Percentiles rank a stretch among this genome's conserved stretches.
Evolutionary conservation across 2,113 vertebrate species (phyloP).

Genomic region (Oncorhynchus gorbuscha): DNA sequence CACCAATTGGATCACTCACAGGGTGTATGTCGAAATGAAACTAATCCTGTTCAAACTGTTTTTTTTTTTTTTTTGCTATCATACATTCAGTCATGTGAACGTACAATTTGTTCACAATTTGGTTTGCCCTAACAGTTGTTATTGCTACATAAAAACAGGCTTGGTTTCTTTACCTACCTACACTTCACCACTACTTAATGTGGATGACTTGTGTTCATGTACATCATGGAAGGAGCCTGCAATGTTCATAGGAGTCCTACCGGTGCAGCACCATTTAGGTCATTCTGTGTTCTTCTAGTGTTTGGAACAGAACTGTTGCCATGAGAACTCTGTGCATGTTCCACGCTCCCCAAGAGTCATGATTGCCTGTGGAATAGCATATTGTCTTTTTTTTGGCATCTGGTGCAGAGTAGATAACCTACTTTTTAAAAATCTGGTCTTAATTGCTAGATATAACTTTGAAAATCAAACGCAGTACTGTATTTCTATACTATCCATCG

Average conservation of each 20-base stretch:
- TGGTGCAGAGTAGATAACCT: too few species aligned
- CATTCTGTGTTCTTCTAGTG: neutral
- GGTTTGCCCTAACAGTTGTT: conserved; percentile 25
- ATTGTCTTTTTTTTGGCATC: neutral
- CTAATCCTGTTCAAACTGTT: conserved; percentile 1
- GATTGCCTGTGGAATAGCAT: conserved; percentile 1
- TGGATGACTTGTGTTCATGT: conserved; percentile 21
- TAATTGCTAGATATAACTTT: neutral
- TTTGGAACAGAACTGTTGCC: conserved; percentile 7
- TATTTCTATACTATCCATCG: neutral
- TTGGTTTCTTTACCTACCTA: conserved; percentile 48
- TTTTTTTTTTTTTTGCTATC: neutral
- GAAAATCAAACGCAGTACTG: neutral
- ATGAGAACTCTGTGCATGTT: conserved; percentile 38
- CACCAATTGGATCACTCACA: conserved; percentile 11
- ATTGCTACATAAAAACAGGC: conserved; percentile 33
- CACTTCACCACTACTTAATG: conserved; percentile 35
- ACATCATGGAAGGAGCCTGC: conserved; percentile 6
- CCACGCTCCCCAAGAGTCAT: conserved; percentile 8
- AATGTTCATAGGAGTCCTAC: neutral
- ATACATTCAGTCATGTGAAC: conserved; percentile 55
- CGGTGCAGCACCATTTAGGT: neutral
- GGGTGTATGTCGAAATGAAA: too few species aligned
- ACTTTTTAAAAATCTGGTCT: too few species aligned
- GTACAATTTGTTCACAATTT: conserved; percentile 37